Base-by-base conservation (phyloP, 1,140 invertebrate genomes). In the Drosophila lowei region DNA sequence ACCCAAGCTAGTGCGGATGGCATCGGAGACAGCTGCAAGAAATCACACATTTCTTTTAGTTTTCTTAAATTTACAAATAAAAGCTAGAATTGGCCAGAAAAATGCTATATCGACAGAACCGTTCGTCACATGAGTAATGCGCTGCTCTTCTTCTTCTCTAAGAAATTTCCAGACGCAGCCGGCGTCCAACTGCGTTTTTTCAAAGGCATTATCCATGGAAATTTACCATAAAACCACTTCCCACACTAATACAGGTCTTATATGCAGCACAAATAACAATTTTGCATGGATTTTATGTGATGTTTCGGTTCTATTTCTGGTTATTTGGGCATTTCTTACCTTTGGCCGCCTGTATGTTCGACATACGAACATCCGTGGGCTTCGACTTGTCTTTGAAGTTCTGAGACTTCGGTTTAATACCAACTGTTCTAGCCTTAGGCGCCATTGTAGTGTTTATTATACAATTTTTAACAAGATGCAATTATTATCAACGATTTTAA, bases 311-410 rank as follows among this genome's bases (percentile, higher is more conserved):
- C 43, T 61, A 13, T 41, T 73, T 57, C 6, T 9, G 28, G 30
- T 43, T 30, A 60, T 57, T 56, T n/a, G 0, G 7, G 3, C 23
- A 66, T 72, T 78, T 72, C 79, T 92, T 94, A 98, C 98, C 97
- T 96, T 99, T 99, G 23, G 98, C 98, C 72, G 99, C 99, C 92
- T 95, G 95, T 70, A 99, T 99, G 91, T 99, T 99, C 84, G 97
- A 99, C 61, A 94, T 93, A 49, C 99, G 95, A 90, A 99, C 98
- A 93, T 99, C 97, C 13, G 94, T 94, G 11, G 98, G 98, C 93
- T 99, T 99, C 80, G 96, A 97, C 94, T 98, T 98, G 92, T 97
- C 96, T 92, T 96, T 96, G 81, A 96, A 97, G 42, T 93, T 94
- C 65, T 86, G 74, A 7, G 79, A 72, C 63, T 72, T 68, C 6